phyloP scores from a whole-genome alignment of 2,888 invertebrate genomes.

The Horisme vitalbata region DNA sequence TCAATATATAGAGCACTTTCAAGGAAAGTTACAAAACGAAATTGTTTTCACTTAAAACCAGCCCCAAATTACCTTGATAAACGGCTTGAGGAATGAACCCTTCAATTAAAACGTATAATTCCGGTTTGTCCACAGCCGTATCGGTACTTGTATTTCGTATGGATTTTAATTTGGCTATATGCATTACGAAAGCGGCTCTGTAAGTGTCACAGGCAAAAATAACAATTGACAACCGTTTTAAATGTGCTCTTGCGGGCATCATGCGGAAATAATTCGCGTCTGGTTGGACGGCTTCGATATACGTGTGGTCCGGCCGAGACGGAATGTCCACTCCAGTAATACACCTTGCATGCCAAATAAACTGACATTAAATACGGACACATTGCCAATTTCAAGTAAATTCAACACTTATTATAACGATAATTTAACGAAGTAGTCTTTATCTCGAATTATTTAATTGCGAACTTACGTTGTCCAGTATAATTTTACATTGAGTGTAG shows the following conservation, averaged over 20 bases:
- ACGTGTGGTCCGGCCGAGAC: constrained; percentile 1
- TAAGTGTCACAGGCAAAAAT: constrained; percentile 48
- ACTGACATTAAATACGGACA: background rate
- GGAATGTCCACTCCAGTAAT: background rate
- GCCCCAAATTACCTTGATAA: constrained; percentile 68
- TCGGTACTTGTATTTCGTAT: constrained; percentile 43
- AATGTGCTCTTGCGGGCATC: constrained; percentile 24
- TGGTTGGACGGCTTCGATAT: background rate
- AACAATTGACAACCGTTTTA: constrained; percentile 47
- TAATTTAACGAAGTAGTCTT: background rate
- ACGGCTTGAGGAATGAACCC: constrained; percentile 59
- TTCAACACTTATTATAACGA: background rate
- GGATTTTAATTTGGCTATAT: constrained; percentile 60
- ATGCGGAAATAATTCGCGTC: constrained; percentile 18
- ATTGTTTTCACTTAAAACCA: constrained; percentile 70
- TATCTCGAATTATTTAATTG: no score
- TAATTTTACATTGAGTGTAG: no score
- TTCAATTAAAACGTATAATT: constrained; percentile 68
- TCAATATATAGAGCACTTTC: constrained; percentile 71
- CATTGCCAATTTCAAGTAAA: constrained; percentile 1
- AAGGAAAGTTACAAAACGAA: constrained; percentile 67
- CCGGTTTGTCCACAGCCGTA: constrained; percentile 56
- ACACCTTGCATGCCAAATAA: constrained; percentile 4
- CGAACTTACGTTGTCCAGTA: no score
- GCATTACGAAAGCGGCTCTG: constrained; percentile 55